Evolutionary conservation across 2,113 vertebrate genomes (phyloP).

Genomic region (Ciconia stormi): DNA sequence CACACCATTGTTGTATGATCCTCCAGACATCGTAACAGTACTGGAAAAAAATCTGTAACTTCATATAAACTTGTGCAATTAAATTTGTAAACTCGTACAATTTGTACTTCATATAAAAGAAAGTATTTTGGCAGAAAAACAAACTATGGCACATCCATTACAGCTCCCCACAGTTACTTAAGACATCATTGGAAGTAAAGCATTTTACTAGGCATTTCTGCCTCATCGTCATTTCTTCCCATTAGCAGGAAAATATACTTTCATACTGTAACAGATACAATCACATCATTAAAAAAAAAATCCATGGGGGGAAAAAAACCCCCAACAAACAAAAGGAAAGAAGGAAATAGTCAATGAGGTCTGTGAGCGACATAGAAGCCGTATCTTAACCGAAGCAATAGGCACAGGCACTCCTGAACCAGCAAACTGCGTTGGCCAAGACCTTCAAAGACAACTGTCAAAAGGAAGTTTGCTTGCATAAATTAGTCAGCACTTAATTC

Average conservation of each 20-base stretch:
- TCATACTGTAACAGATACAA: not conserved
- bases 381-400: not conserved
- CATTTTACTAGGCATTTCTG: not conserved
- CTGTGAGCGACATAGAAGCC: not conserved
- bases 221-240: not conserved
- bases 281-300: not conserved
- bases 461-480: not conserved
- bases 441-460: not conserved
- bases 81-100: not conserved
- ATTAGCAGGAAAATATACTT: not conserved
- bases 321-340: not conserved
- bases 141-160: not conserved
- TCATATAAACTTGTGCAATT: not conserved
- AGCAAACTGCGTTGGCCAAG: not conserved
- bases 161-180: not conserved
- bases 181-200: not conserved
- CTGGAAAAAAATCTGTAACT: not conserved
- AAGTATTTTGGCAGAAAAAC: not conserved
- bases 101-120: not conserved
- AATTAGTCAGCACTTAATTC: not conserved
- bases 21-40: not conserved
- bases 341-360: not conserved
- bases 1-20: accelerated
- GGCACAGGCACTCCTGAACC: not conserved
- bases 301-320: accelerated